Evolutionary conservation across 2,113 vertebrate genomes (phyloP), one percentile per base, ranked within the genome.

Genomic region (Eolophus roseicapilla): DNA sequence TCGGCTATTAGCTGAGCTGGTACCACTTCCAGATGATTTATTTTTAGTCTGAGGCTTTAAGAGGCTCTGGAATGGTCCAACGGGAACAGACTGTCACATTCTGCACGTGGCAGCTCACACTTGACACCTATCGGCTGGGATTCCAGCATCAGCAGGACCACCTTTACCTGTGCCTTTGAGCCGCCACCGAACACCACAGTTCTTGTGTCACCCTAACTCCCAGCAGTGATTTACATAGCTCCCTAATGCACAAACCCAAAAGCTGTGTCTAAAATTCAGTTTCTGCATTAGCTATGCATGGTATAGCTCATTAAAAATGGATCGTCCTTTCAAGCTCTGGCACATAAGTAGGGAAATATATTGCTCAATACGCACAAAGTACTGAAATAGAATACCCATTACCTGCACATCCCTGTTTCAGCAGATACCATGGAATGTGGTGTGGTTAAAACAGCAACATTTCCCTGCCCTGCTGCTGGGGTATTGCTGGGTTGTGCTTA

Each of bases 241-340:
- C 47, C 31, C 35, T 64, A n/a, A 68, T 2, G 33, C 76, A 73
- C 10, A 71, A 75, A 88, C 5, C 39, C 73, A n/a, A 92, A 93
- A 35, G 13, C 80, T 52, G 27, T 29, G 6, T 47, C 86, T 92
- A 96, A 95, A 88, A 95, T 86, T 57, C 86, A 78, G 43, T 24
- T 47, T 47, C 62, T 78, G 31, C 65, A 81, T 94, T 52, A 94
- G 82, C 64, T 92, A 75, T 62, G 88, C 83, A 71, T 47, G 76
- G 43, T 73, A 46, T 37, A 90, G 73, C 80, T 91, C 86, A 92
- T 94, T 86, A 94, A 95, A 96, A 88, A 95, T 94, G 82, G 76
- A 95, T 92, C 19, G 19, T 75, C 68, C 88, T 69, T 90, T 76
- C 68, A 82, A 89, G 75, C 71, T 74, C 86, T 91, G 90, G 96